phyloP scores from a whole-genome alignment of 2,888 invertebrate genomes.

The Gymnocheta viridis region DNA sequence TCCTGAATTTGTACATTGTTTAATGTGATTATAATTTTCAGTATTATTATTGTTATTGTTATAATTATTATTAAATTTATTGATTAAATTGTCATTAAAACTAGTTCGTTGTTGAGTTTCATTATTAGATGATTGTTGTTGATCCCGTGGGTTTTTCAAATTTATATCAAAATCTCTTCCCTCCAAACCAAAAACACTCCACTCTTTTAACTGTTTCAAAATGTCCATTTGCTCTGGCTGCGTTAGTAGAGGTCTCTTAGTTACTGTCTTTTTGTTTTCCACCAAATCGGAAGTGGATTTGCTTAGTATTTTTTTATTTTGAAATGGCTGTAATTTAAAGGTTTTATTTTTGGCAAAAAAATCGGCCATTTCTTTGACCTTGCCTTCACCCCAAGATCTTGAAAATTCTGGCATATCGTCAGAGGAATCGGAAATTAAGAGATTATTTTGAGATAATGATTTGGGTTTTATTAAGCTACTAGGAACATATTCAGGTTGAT shows the following conservation, averaged over 20 bases:
- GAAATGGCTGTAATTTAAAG: constrained; percentile 81
- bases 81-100: constrained; percentile 52
- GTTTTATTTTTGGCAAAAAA: constrained; percentile 83
- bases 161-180: constrained; percentile 76
- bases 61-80: constrained; percentile 57
- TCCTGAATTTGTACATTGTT: constrained; percentile 53
- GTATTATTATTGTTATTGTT: constrained; percentile 47
- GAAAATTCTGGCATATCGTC: constrained; percentile 52
- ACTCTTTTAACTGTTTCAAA: constrained; percentile 80
- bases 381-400: constrained; percentile 84
- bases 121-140: constrained; percentile 49
- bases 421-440: constrained; percentile 30
- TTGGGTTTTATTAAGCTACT: constrained; percentile 51
- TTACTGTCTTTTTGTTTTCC: constrained; percentile 48
- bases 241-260: constrained; percentile 70
- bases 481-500: constrained; percentile 49
- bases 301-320: constrained; percentile 64
- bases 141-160: constrained; percentile 46
- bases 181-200: constrained; percentile 80
- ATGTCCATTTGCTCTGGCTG: constrained; percentile 77
- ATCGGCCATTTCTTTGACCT: constrained; percentile 87
- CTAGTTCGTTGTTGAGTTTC: constrained; percentile 72
- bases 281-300: constrained; percentile 76
- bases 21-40: constrained; percentile 46
- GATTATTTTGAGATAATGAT: constrained; percentile 65